Base-by-base conservation (phyloP, 2,888 invertebrate species). In the Caenorhabditis angaria region DNA sequence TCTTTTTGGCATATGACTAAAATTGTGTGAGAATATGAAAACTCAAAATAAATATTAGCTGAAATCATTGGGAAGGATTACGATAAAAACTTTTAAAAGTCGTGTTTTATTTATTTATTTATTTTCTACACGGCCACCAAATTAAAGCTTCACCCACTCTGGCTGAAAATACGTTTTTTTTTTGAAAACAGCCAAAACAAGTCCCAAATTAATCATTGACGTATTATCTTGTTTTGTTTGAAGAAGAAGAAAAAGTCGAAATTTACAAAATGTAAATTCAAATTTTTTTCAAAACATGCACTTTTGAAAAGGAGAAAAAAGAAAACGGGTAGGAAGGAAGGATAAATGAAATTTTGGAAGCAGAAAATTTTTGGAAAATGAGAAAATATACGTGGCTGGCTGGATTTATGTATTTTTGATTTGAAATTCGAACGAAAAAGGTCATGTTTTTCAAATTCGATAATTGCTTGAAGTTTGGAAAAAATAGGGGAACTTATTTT, bases 131-230 rank as follows among this genome's bases (percentile, higher is more conserved):
- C 10, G 3, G 41, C 41, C 18, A n/a, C n/a, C 41, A 41, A 41
- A 41, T 41, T 41, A 41, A 41, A 41, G 41, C n/a, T n/a, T n/a
- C n/a, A n/a, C n/a, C n/a, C n/a, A n/a, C n/a, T n/a, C n/a, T n/a
- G n/a, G n/a, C n/a, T n/a, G n/a, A n/a, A n/a, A n/a, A n/a, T n/a
- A n/a, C n/a, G n/a, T n/a, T 41, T 41, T 41, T 41, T 41, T 41
- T 41, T 18, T 18, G 41, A 41, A 41, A 41, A 41, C 41, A n/a
- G 41, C 18, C 41, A 41, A 41, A 41, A 41, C 41, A 41, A 41
- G 41, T 12, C 41, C 32, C 41, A 41, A 41, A 41, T 41, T 41
- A 41, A 41, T 41, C 41, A 41, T 41, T 41, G 41, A 18, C 41
- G 41, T 41, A 14, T 41, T 41, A 41, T 41, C 18, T 12, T 41